phyloP scores from a whole-genome alignment of 1,140 invertebrate genomes.

The Drosophila pectinifera region DNA sequence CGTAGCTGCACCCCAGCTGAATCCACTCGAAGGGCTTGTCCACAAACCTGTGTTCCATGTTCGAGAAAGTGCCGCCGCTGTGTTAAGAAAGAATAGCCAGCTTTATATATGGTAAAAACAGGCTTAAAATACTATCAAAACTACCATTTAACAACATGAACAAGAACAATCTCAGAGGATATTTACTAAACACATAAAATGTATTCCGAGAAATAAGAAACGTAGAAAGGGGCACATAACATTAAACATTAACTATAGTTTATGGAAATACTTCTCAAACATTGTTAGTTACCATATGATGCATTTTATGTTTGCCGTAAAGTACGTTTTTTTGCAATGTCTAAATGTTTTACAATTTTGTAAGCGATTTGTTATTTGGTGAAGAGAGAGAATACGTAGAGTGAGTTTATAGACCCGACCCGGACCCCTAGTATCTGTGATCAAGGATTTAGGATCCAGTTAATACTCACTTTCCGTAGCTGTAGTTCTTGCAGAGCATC shows the following conservation, averaged over 20 bases:
- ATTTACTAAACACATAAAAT: conserved; percentile 48
- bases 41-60: conserved; percentile 75
- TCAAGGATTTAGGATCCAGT: background rate
- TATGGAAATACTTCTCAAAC: conserved; percentile 57
- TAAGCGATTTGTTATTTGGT: conserved; percentile 51
- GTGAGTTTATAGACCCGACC: conserved; percentile 38
- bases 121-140: conserved; percentile 7
- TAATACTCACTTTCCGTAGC: conserved; percentile 69
- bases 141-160: conserved; percentile 39
- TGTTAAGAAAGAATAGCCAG: background rate
- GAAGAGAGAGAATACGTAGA: conserved; percentile 67
- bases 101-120: background rate
- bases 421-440: conserved; percentile 4
- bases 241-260: conserved; percentile 41
- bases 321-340: conserved; percentile 84
- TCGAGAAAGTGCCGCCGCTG: conserved; percentile 72
- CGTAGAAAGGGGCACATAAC: conserved; percentile 42
- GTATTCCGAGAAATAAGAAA: conserved; percentile 52
- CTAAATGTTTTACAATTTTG: conserved; percentile 51
- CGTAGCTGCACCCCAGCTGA: conserved; percentile 75
- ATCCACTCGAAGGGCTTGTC: conserved; percentile 80
- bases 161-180: conserved; percentile 36
- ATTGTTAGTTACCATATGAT: conserved; percentile 82
- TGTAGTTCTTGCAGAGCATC: conserved; percentile 72
- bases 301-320: conserved; percentile 84